Percentiles rank a stretch among this genome's conserved stretches.
Evolutionary conservation across 2,888 invertebrate species (phyloP).

Genomic region (Aradus depressus): DNA sequence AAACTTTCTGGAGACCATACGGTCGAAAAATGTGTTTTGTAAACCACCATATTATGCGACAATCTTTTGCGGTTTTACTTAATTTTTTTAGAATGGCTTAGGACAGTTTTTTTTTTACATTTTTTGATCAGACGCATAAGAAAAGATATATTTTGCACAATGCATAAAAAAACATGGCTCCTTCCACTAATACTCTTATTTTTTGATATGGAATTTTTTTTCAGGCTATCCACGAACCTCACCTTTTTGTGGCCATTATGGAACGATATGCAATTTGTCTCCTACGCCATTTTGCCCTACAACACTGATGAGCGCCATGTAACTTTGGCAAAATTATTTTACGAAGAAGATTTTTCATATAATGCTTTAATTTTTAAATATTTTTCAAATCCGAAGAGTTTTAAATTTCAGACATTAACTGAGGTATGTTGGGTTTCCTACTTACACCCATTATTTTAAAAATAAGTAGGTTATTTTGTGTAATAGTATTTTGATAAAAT

Average conservation of each 20-base stretch:
- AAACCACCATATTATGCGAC: too few relatives aligned
- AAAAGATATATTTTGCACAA: too few relatives aligned
- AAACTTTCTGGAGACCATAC: too few relatives aligned
- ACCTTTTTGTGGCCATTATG: constrained; percentile 42
- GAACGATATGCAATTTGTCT: constrained; percentile 42
- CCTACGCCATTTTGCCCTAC: constrained; percentile 49
- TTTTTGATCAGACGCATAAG: too few relatives aligned
- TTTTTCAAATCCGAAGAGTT: constrained; percentile 21
- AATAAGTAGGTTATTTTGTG: neutral
- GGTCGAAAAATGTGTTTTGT: too few relatives aligned
- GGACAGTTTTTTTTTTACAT: too few relatives aligned
- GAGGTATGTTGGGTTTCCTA: constrained; percentile 26
- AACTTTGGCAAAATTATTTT: constrained; percentile 26
- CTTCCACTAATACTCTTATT: too few relatives aligned
- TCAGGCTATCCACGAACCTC: constrained; percentile 45
- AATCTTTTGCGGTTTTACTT: too few relatives aligned
- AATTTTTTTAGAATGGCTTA: too few relatives aligned
- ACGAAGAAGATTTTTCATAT: constrained; percentile 27
- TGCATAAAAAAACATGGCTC: too few relatives aligned
- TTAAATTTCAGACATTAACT: constrained; percentile 22
- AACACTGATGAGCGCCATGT: constrained; percentile 54
- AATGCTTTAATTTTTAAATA: constrained; percentile 29
- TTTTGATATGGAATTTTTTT: too few relatives aligned
- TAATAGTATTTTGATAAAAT: too few relatives aligned
- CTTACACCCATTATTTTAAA: neutral